Base-by-base conservation (phyloP, 2,113 vertebrate species). In the Anser brachyrhynchus region DNA sequence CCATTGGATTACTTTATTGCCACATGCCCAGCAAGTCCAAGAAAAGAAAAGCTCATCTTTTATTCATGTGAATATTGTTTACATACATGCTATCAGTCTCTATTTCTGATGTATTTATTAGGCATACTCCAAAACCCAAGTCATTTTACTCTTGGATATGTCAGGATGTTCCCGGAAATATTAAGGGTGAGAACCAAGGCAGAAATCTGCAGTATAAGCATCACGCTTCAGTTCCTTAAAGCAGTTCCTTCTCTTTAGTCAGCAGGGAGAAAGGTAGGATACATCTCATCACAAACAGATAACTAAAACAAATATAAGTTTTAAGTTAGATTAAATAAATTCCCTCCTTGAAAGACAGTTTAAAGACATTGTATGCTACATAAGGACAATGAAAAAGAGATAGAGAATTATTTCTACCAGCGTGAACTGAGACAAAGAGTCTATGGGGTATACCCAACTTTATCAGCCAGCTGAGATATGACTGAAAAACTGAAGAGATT, bases 401-500 rank as follows among this genome's bases (percentile, higher is more conserved):
- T 10, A 25, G 19, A 74, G n/a, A 18, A 1, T 0, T 57, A 64
- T 74, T 77, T 93, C n/a, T 81, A 41, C 14, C 14, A 46, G 4
- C 2, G 1, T 17, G 59, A 82, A 59, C 28, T 74, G 52, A 1
- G 2, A 67, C 11, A 77, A 21, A 83, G 14, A 74, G 35, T 59
- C 52, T 44, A 65, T 52, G 14, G 8, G 18, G 28, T 80, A 84
- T 67, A 74, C 1, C 11, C 9, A 86, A 67, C 31, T 77, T 64
- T 76, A 74, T 9, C 33, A 84, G 54, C 18, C 54, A 73, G 39
- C 17, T 83, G 75, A 90, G 54, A 76, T 37, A 31, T 14, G 37
- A 88, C 39, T 80, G 75, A 81, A 66, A 93, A 92, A 44, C 23
- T n/a, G 21, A 87, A 78, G 31, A 81, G 43, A 94, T 90, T 94